phyloP scores from a whole-genome alignment of 2,113 vertebrate genomes.

The Pseudorhombus dupliciocellatus region DNA sequence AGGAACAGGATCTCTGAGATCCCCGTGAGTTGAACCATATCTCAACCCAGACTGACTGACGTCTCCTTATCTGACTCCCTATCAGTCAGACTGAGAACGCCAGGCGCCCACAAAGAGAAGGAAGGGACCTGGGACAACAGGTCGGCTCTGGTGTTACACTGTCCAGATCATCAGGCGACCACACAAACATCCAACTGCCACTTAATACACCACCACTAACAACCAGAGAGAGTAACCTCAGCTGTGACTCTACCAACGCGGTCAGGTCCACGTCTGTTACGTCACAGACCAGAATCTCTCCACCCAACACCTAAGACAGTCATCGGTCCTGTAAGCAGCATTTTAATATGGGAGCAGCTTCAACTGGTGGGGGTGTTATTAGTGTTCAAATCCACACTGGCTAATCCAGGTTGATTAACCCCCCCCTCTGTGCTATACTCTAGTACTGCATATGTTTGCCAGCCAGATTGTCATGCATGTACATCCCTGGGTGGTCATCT shows the following conservation, averaged over 20 bases:
- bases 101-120: conserved; percentile 35
- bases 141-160: conserved; percentile 51
- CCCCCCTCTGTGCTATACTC: neutral
- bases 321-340: neutral
- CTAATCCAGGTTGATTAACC: conserved; percentile 22
- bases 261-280: neutral
- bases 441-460: neutral
- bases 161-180: conserved; percentile 40
- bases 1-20: conserved; percentile 5
- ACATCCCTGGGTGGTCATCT: neutral
- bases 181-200: too few relatives aligned
- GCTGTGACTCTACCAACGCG: neutral
- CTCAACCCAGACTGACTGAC: conserved; percentile 56
- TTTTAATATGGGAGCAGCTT: neutral
- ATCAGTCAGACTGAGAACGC: conserved; percentile 66
- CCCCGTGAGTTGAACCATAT: conserved; percentile 25
- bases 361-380: neutral
- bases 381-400: conserved; percentile 2
- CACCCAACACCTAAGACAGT: too few relatives aligned
- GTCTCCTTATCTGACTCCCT: conserved; percentile 65
- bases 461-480: neutral
- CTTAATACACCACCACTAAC: neutral
- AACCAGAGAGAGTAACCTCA: conserved; percentile 12
- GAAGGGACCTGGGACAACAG: conserved; percentile 29
- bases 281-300: neutral